Evolutionary conservation across 2,113 vertebrate genomes (phyloP).

Genomic region (Atrichornis clamosus): DNA sequence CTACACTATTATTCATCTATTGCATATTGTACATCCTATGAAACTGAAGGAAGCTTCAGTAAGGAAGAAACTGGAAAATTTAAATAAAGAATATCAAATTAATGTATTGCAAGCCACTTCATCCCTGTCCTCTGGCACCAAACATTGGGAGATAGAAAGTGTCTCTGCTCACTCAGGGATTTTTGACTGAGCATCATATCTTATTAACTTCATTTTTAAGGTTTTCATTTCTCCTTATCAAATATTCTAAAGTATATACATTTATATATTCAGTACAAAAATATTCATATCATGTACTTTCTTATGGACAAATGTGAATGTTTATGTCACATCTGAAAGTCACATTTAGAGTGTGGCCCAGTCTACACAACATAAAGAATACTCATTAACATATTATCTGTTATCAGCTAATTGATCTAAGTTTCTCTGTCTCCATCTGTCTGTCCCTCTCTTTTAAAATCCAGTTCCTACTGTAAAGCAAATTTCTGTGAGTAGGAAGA

Average conservation of each 20-base stretch:
- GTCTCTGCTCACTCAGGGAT: background rate
- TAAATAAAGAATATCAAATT: background rate
- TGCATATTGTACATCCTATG: background rate
- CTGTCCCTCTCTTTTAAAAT: background rate
- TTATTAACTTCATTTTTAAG: background rate
- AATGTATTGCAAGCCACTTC: background rate
- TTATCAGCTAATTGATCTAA: background rate
- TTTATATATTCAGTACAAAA: background rate
- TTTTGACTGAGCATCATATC: background rate
- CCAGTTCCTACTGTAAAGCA: background rate
- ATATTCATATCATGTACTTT: background rate
- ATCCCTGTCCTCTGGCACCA: background rate
- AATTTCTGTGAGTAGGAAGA: background rate
- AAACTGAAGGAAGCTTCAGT: background rate
- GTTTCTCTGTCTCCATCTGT: background rate
- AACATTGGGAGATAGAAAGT: background rate
- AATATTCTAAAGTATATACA: background rate
- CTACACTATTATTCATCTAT: background rate
- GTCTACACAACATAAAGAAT: background rate
- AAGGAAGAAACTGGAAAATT: background rate
- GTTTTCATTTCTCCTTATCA: background rate
- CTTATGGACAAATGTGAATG: background rate
- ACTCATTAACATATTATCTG: background rate
- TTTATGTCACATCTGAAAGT: background rate
- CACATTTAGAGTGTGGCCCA: background rate